Evolutionary conservation across 2,113 vertebrate species (phyloP).

Genomic region (Dendrocopos noguchii): DNA sequence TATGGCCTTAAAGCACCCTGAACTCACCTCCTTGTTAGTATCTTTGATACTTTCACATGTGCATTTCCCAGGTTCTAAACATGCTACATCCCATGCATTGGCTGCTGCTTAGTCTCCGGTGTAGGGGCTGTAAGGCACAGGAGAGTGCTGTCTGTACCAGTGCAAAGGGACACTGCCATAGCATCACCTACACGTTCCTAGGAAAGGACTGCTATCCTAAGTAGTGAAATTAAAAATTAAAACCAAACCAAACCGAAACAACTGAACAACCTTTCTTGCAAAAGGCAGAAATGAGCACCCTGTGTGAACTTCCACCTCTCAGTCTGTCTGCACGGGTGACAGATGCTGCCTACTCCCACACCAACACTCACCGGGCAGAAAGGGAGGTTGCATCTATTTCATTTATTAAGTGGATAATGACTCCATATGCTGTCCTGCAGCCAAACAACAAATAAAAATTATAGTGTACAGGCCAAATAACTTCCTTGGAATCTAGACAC

Average conservation of each 20-base stretch:
- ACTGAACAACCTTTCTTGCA: not conserved
- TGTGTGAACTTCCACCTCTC: not conserved
- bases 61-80: not conserved
- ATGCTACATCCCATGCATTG: accelerated
- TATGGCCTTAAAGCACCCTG: accelerated
- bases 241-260: not conserved
- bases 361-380: not conserved
- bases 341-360: conserved; percentile 4
- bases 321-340: conserved; percentile 18
- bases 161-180: not conserved
- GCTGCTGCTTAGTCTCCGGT: not conserved
- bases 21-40: not conserved
- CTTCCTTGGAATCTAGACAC: conserved; percentile 33
- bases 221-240: not conserved
- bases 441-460: conserved; percentile 57
- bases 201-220: not conserved
- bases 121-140: not conserved
- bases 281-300: not conserved
- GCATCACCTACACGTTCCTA: not conserved
- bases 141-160: not conserved
- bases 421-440: conserved; percentile 42
- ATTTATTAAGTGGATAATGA: conserved; percentile 68
- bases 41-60: not conserved
- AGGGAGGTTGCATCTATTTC: conserved; percentile 19
- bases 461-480: conserved; percentile 26